Percentiles rank a stretch among this genome's conserved stretches.
phyloP scores from a whole-genome alignment of 2,113 vertebrate species.

The Xenus cinereus region DNA sequence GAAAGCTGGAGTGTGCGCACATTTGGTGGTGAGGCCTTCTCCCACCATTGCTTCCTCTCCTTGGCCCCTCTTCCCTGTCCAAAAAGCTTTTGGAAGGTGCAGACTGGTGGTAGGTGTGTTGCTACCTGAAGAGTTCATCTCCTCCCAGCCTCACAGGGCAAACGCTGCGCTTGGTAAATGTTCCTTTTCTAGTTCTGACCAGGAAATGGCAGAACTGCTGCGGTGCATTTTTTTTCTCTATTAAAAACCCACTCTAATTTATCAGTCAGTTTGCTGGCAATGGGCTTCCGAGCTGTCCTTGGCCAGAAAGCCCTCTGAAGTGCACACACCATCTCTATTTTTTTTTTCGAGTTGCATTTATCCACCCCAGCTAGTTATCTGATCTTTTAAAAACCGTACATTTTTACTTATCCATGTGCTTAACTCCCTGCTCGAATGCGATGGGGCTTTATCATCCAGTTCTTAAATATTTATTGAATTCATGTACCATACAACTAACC shows the following conservation, averaged over 20 bases:
- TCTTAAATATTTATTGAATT: too few species aligned
- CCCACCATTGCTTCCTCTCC: not conserved
- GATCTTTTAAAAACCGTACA: too few species aligned
- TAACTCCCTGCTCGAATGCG: too few species aligned
- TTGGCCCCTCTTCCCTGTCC: not conserved
- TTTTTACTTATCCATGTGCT: too few species aligned
- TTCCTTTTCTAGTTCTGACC: not conserved
- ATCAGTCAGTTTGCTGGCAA: not conserved
- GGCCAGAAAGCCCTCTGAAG: not conserved
- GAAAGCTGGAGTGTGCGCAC: not conserved
- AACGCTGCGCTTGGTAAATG: accelerated
- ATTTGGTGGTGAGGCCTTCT: not conserved
- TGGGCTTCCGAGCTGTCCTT: not conserved
- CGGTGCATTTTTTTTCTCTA: not conserved
- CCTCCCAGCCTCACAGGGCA: not conserved
- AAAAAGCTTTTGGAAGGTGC: not conserved
- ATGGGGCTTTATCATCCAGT: too few species aligned
- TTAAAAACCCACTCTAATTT: not conserved
- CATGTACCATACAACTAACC: too few species aligned
- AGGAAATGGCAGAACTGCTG: not conserved
- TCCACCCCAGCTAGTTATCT: too few species aligned
- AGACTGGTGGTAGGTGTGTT: accelerated
- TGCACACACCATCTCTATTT: too few species aligned
- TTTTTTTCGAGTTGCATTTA: too few species aligned
- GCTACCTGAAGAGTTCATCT: too few species aligned